phyloP scores from a whole-genome alignment of 2,797 vertebrate species.

The Anomalospiza imberbis region DNA sequence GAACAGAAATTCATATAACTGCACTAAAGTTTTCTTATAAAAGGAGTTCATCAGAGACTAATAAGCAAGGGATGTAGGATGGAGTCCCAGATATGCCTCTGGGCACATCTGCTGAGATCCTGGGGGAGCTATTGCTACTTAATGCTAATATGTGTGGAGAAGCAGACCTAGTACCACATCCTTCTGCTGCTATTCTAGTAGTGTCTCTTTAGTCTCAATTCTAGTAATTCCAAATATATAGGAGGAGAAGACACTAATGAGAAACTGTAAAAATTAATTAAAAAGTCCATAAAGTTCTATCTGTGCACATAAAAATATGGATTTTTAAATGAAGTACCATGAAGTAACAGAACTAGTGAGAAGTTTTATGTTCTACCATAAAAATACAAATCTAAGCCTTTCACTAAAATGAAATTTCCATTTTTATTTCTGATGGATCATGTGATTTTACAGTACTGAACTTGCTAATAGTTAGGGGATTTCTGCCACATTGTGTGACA shows the following conservation, averaged over 20 bases:
- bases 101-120: background rate
- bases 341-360: background rate
- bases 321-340: background rate
- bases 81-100: background rate
- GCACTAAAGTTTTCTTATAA: background rate
- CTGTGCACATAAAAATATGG: background rate
- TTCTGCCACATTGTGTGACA: background rate
- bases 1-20: background rate
- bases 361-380: background rate
- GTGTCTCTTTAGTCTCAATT: background rate
- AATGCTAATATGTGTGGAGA: background rate
- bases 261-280: constrained; percentile 9
- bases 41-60: background rate
- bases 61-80: background rate
- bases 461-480: background rate
- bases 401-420: background rate
- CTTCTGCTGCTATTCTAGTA: background rate
- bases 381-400: background rate
- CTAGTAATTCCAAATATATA: background rate
- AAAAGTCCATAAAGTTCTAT: background rate
- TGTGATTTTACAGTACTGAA: background rate
- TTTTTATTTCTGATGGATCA: background rate
- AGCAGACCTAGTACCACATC: background rate
- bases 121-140: background rate
- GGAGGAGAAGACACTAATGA: background rate